Percentiles rank a stretch among this genome's conserved stretches.
These are phyloP conservation scores for Sarcophaga bullata DNA, from an alignment of 1,140 invertebrate species.

Conservation along the genomic window DNA sequence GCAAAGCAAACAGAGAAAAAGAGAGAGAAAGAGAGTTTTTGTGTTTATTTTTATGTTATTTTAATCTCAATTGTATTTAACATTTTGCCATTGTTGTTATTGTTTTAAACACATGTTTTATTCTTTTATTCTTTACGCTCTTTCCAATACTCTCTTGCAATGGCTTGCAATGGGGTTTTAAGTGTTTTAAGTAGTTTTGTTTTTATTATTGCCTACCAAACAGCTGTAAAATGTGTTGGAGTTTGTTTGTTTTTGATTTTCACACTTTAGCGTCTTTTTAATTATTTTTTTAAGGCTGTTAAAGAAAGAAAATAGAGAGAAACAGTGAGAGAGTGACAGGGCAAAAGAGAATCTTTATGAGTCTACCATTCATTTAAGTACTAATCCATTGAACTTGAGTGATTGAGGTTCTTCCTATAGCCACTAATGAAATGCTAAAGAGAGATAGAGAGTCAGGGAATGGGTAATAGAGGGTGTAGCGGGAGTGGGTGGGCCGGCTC, in stretches of 20 bases:
- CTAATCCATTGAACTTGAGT: constrained; percentile 23
- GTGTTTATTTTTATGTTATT: no score
- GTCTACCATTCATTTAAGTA: neutral
- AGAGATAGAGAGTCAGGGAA: no score
- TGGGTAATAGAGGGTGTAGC: no score
- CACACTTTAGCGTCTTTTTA: neutral
- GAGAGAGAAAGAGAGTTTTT: no score
- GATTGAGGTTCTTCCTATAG: neutral
- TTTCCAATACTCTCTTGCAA: neutral
- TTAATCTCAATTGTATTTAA: no score
- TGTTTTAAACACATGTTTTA: no score
- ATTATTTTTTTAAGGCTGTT: neutral
- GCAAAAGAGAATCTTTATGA: neutral
- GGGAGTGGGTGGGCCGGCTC: neutral
- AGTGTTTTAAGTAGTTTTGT: neutral
- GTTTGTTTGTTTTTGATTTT: neutral
- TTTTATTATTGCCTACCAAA: neutral
- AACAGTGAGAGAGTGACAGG: no score
- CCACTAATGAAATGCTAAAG: no score
- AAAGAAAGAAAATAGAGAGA: neutral
- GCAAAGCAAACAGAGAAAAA: no score
- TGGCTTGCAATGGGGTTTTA: no score
- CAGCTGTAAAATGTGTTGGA: constrained; percentile 3
- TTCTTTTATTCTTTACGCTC: no score
- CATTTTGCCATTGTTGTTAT: no score